Evolutionary conservation across 30 jellyfish, hydroid and myxozoan species (phyloP), one percentile per base, ranked within the genome.

Genomic region (Aurelia aurita): DNA sequence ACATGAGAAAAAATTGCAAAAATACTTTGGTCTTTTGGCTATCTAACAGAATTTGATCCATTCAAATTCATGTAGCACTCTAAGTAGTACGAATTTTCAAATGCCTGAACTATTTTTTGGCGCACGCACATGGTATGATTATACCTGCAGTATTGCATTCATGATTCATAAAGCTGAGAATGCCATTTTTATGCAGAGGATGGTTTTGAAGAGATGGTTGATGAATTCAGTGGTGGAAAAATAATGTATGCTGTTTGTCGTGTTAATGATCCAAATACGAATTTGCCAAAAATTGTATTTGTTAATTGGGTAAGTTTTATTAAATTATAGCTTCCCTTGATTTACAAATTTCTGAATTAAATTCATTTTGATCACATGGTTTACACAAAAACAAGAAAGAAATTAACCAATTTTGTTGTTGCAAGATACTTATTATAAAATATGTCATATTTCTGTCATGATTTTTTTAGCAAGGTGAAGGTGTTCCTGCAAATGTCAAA

Each of bases 171-270:
- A 34, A 2, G 46, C 7, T 34, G 7, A 34, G 4, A 2, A 34
- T 34, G 6, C 8, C 16, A 12, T 72, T n/a, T 23, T 16, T 13
- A 72, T 86, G 10, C 58, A 93, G 98, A 93, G 85, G 98, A 83
- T 80, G 98, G 98, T 18, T 70, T 93, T 31, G 98, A 87, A 60
- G 98, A 93, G 57, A 71, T 93, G 95, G 89, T 78, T 5, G 98
- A 93, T 27, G 97, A 88, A 23, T 65, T 93, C 39, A 93, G 85
- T 69, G 96, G 97, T 7, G 98, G 98, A 1, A 93, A 93, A 72
- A 93, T 93, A 15, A 67, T 87, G 77, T 93, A 93, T 73, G 98
- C 96, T 57, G 97, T 86, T 14, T 69, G 88, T 77, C 62, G 98
- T 47, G 97, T 93, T 0, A 71, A 72, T 27, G 98, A 93, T 61